These are phyloP conservation scores for Priocnemis perturbator DNA, from an alignment of 2,888 invertebrate genomes.

Conservation along the genomic window DNA sequence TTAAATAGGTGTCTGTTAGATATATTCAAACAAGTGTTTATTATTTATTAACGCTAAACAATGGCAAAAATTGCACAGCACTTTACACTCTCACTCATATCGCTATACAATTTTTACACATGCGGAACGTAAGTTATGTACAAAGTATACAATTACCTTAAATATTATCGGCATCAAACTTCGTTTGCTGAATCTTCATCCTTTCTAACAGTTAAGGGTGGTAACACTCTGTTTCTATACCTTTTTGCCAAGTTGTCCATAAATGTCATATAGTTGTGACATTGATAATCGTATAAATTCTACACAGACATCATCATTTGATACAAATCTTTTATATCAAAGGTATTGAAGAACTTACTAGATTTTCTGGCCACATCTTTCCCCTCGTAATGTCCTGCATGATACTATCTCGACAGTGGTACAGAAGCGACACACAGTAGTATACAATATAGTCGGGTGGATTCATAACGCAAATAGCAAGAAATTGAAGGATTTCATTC, in stretches of 20 bases:
- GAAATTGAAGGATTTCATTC: constrained; percentile 68
- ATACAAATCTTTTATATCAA: constrained; percentile 6
- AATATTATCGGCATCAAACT: neutral
- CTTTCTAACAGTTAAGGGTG: constrained; percentile 59
- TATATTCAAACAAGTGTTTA: neutral
- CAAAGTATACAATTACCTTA: neutral
- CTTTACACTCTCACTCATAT: no score
- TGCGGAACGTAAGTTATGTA: no score
- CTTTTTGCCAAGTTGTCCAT: constrained; percentile 71
- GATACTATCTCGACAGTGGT: constrained; percentile 61
- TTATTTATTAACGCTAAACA: constrained; percentile 9
- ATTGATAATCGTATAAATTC: constrained; percentile 65
- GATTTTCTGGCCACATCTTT: constrained; percentile 69
- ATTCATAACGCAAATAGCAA: constrained; percentile 68
- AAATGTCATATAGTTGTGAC: constrained; percentile 65
- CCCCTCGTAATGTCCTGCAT: constrained; percentile 62
- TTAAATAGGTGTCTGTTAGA: neutral
- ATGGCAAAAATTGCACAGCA: neutral
- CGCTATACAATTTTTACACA: no score
- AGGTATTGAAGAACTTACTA: constrained; percentile 55
- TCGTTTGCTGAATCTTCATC: constrained; percentile 4
- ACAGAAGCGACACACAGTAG: constrained; percentile 68
- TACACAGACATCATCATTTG: constrained; percentile 40
- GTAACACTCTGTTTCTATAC: constrained; percentile 68
- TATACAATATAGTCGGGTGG: constrained; percentile 71